These are phyloP conservation scores for Eretmochelys imbricata DNA, from an alignment of 2,113 vertebrate genomes.

Conservation along the genomic window DNA sequence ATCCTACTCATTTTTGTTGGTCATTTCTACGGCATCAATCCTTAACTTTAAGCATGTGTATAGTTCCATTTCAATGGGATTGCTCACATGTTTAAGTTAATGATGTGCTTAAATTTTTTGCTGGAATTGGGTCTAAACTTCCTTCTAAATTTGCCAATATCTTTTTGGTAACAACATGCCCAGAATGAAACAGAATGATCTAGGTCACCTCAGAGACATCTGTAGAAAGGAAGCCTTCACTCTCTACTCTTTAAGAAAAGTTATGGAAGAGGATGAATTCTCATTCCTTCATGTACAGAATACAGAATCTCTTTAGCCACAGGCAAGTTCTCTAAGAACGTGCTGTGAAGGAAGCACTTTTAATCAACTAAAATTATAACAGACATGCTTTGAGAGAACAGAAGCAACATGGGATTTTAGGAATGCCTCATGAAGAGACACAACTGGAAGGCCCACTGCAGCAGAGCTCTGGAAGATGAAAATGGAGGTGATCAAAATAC, in stretches of 20 bases:
- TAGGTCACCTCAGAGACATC: not conserved
- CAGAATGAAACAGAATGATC: not conserved
- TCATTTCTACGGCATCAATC: not conserved
- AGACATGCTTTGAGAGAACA: not conserved
- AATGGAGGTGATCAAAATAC: not conserved
- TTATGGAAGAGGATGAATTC: slow-evolving; percentile 16
- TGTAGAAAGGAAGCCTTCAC: not conserved
- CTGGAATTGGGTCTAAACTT: not conserved
- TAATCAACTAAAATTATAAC: not conserved
- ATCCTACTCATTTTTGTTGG: not conserved
- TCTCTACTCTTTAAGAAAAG: not conserved
- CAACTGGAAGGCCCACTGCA: not conserved
- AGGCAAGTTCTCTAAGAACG: not conserved
- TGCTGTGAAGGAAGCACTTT: not conserved
- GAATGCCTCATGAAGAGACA: not conserved
- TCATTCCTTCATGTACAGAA: not conserved
- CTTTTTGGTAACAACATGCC: not conserved
- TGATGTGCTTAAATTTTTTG: not conserved
- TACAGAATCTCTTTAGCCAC: not conserved
- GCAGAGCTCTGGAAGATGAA: not conserved
- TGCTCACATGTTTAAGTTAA: not conserved
- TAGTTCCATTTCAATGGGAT: not conserved
- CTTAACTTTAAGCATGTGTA: not conserved
- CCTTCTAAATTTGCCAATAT: not conserved
- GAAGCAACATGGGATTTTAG: not conserved